A percentile compares a stretch with the other conserved stretches of the same genome.
These are phyloP conservation scores for Antigone vipio DNA, from an alignment of 2,113 vertebrate species.

Conservation along the genomic window DNA sequence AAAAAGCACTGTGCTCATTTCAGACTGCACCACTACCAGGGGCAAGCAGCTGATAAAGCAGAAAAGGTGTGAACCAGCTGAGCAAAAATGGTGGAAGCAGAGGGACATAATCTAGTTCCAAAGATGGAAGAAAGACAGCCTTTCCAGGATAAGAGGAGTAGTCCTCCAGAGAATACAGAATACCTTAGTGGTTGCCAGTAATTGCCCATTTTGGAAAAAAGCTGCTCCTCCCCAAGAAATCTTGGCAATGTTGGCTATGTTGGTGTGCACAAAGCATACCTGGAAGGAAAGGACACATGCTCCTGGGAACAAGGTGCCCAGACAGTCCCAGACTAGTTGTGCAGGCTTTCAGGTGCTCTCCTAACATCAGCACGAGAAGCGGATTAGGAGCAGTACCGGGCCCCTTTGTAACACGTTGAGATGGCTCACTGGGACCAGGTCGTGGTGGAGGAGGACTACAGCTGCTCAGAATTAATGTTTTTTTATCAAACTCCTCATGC, in stretches of 20 bases:
- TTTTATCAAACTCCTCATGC: not conserved
- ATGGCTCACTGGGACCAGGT: not conserved
- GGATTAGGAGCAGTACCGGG: not conserved
- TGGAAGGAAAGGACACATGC: rapidly evolving
- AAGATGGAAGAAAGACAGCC: not conserved
- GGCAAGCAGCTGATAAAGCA: not conserved
- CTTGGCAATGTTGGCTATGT: too few relatives aligned
- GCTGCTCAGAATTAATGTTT: not conserved
- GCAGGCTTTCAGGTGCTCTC: not conserved
- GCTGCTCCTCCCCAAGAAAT: not conserved
- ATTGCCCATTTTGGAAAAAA: not conserved
- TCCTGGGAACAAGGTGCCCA: not conserved
- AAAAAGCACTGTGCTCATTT: not conserved
- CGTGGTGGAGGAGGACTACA: not conserved
- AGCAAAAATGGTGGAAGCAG: not conserved
- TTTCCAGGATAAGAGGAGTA: not conserved
- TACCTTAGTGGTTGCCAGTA: not conserved
- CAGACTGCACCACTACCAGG: not conserved
- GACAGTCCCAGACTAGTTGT: not conserved
- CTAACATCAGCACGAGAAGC: not conserved
- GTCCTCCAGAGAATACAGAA: not conserved
- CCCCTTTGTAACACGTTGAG: not conserved
- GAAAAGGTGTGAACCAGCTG: not conserved
- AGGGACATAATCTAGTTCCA: not conserved
- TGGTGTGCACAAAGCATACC: not conserved